A percentile compares a stretch with the other conserved stretches of the same genome.
phyloP scores from a whole-genome alignment of 2,113 vertebrate genomes.

The Cyprinodon tularosa region DNA sequence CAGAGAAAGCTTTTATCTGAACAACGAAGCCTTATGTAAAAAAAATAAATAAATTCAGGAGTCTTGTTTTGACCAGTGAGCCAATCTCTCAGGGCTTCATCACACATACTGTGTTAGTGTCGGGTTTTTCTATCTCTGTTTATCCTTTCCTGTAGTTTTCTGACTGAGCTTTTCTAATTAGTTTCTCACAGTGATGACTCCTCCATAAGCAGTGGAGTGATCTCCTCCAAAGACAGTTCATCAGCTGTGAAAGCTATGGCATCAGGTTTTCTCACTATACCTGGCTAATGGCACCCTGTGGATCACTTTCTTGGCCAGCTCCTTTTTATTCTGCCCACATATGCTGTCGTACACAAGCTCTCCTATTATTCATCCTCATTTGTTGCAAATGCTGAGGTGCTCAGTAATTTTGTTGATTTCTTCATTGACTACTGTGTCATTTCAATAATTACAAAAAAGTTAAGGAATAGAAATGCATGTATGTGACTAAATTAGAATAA shows the following conservation, averaged over 20 bases:
- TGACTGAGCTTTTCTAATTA: slow-evolving; percentile 36
- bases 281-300: slow-evolving; percentile 61
- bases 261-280: slow-evolving; percentile 42
- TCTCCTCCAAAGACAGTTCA: slow-evolving; percentile 41
- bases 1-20: not conserved
- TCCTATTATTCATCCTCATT: slow-evolving; percentile 38
- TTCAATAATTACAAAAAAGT: slow-evolving; percentile 35
- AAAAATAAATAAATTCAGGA: not conserved
- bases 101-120: not conserved
- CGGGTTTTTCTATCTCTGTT: slow-evolving; percentile 20
- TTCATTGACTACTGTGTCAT: slow-evolving; percentile 36
- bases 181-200: slow-evolving; percentile 22
- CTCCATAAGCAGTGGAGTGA: slow-evolving; percentile 27
- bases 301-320: slow-evolving; percentile 60
- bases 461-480: not conserved
- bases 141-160: slow-evolving; percentile 23
- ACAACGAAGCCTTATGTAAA: not conserved
- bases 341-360: slow-evolving; percentile 38
- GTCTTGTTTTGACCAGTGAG: not conserved
- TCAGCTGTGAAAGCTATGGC: slow-evolving; percentile 48
- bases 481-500: slow-evolving; percentile 38
- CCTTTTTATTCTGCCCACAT: slow-evolving; percentile 45
- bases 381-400: slow-evolving; percentile 45
- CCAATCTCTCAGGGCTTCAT: not conserved
- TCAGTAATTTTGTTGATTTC: slow-evolving; percentile 41